phyloP scores from a whole-genome alignment of 2,113 vertebrate genomes.

The Caloenas nicobarica region DNA sequence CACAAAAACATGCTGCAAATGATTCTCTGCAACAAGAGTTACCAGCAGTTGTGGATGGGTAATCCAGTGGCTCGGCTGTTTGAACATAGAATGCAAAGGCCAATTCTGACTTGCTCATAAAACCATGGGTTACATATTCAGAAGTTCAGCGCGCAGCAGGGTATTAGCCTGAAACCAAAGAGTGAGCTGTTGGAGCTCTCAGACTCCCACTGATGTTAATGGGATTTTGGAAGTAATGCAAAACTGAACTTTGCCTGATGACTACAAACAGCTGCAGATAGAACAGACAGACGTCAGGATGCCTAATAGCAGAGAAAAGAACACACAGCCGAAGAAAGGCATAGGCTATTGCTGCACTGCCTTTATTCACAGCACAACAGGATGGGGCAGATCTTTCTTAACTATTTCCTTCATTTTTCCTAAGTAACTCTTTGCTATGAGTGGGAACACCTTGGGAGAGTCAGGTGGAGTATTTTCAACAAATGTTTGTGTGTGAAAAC shows the following conservation, averaged over 20 bases:
- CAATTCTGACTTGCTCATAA: neutral
- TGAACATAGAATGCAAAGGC: neutral
- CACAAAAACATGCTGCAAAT: conserved; percentile 80
- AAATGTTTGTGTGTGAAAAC: neutral
- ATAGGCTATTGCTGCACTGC: neutral
- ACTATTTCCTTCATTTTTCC: neutral
- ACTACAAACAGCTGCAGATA: neutral
- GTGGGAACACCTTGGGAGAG: neutral
- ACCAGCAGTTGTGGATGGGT: conserved; percentile 81
- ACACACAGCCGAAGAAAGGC: neutral
- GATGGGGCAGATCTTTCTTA: neutral
- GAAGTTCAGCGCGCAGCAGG: neutral
- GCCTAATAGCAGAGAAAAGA: neutral
- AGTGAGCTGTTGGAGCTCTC: neutral
- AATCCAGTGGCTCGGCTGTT: conserved; percentile 14
- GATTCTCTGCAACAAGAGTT: conserved; percentile 80
- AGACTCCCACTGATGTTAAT: neutral
- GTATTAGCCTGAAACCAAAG: neutral
- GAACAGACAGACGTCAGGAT: neutral
- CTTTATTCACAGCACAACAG: neutral
- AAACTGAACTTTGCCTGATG: neutral
- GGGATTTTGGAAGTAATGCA: neutral
- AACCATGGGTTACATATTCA: neutral
- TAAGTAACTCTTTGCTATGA: neutral
- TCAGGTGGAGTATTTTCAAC: neutral